These are phyloP conservation scores for Hirundichthys speculiger DNA, from an alignment of 2,113 vertebrate species.

Conservation along the genomic window DNA sequence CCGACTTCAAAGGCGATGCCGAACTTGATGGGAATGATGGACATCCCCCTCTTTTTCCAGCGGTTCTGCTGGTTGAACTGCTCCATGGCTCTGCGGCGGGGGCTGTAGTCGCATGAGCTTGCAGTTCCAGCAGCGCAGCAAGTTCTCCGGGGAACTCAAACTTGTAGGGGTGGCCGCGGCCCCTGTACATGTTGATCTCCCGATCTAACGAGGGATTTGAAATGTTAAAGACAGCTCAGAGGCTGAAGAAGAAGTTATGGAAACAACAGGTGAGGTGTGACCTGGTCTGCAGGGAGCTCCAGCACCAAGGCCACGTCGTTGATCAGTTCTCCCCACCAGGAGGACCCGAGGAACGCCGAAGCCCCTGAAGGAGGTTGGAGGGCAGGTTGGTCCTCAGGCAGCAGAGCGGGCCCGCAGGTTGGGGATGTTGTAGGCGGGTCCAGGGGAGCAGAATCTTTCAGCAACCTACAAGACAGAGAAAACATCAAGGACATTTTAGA, in stretches of 20 bases:
- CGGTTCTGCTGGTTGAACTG: conserved; percentile 84
- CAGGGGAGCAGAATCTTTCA: conserved; percentile 81
- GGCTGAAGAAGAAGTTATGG: background rate
- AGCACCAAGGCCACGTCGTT: conserved; percentile 81
- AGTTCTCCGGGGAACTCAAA: conserved; percentile 36
- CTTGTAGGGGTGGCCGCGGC: conserved; percentile 41
- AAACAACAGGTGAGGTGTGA: conserved; percentile 24
- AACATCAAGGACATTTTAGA: rapidly evolving
- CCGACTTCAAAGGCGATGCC: conserved; percentile 79
- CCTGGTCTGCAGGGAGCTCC: conserved; percentile 79
- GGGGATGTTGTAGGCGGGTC: conserved; percentile 84
- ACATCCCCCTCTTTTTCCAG: conserved; percentile 88
- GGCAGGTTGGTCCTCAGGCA: conserved; percentile 88
- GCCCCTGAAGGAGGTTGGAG: conserved; percentile 87
- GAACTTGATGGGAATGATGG: conserved; percentile 86
- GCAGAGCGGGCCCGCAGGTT: conserved; percentile 77
- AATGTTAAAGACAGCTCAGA: background rate
- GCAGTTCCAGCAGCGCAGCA: conserved; percentile 52
- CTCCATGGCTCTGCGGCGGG: conserved; percentile 59
- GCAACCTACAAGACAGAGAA: conserved; percentile 68
- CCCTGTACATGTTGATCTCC: conserved; percentile 49
- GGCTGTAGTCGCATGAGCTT: conserved; percentile 75
- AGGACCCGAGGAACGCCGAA: conserved; percentile 85
- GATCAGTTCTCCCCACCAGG: conserved; percentile 81
- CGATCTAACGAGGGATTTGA: conserved; percentile 17